Conservation (phyloP, 2,888 invertebrate genomes). For the Caenorhabditis afra region DNA sequence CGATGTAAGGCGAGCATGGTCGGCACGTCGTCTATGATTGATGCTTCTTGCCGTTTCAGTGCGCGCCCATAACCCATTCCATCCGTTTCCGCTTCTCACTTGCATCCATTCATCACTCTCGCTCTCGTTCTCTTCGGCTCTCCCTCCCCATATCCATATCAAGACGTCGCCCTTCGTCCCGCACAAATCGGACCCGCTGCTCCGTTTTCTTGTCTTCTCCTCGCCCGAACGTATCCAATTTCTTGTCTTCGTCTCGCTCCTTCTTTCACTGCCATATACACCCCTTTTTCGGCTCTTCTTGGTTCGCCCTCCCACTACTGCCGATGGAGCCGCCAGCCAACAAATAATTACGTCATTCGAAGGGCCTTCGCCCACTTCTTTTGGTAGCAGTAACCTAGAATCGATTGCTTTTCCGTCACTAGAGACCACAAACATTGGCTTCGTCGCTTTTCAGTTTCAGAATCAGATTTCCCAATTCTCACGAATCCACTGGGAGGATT, state of each 20-base stretch:
- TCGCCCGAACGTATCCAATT: constrained; percentile 35
- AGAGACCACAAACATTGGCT: background rate
- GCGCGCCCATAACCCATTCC: background rate
- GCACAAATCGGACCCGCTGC: constrained; percentile 7
- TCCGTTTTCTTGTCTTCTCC: background rate
- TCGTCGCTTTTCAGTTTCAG: too few species aligned
- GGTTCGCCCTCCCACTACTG: constrained; percentile 1
- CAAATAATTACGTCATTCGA: constrained; percentile 54
- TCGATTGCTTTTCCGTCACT: background rate
- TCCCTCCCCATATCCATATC: too few species aligned
- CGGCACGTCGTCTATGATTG: background rate
- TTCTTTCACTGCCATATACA: constrained; percentile 20
- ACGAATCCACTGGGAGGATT: too few species aligned
- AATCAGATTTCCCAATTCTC: too few species aligned
- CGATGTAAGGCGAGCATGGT: background rate
- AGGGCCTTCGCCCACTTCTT: background rate
- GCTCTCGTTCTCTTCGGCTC: too few species aligned
- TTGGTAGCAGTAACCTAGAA: background rate
- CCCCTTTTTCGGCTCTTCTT: background rate
- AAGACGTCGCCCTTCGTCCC: background rate
- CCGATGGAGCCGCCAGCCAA: constrained; percentile 9
- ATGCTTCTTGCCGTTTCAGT: background rate
- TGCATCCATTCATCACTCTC: constrained; percentile 9
- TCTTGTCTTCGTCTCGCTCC: constrained; percentile 11
- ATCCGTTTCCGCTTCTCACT: constrained; percentile 1